Conservation (phyloP, 37 sponge, comb jelly and placozoan species). For the Hexactinellida sp. region DNA sequence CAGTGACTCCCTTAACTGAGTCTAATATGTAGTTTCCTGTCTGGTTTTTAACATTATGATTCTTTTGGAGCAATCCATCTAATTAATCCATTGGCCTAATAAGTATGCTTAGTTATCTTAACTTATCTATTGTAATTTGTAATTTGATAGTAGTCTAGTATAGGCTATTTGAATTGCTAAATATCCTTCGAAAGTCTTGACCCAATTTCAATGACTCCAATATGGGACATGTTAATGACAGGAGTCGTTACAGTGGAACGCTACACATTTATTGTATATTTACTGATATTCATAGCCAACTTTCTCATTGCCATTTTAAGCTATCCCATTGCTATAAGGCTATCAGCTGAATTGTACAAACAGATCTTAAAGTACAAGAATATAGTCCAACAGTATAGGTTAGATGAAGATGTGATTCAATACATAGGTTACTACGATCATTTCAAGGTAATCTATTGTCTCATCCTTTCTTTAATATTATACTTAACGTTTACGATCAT, state of each 20-base stretch:
- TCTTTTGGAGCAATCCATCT: too few species aligned
- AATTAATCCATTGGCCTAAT: too few species aligned
- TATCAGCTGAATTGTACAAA: neutral
- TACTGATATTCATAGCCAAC: neutral
- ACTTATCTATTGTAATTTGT: too few species aligned
- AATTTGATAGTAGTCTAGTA: too few species aligned
- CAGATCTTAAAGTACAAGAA: neutral
- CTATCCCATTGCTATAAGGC: neutral
- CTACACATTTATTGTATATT: neutral
- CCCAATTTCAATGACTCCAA: neutral
- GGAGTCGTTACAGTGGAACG: neutral
- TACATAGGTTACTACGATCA: neutral
- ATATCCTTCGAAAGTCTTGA: too few species aligned
- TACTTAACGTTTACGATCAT: neutral
- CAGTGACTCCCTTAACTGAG: too few species aligned
- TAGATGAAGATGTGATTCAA: neutral
- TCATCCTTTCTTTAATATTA: neutral
- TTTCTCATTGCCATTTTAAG: neutral
- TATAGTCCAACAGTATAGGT: neutral
- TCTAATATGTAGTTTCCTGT: too few species aligned
- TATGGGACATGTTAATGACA: constrained; percentile 15
- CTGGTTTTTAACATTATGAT: too few species aligned
- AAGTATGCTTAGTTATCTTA: too few species aligned
- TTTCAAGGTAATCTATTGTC: neutral
- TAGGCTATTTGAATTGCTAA: too few species aligned